A percentile compares a stretch with the other conserved stretches of the same genome.
phyloP scores from a whole-genome alignment of 2,888 invertebrate species.

The Catocala sponsa region DNA sequence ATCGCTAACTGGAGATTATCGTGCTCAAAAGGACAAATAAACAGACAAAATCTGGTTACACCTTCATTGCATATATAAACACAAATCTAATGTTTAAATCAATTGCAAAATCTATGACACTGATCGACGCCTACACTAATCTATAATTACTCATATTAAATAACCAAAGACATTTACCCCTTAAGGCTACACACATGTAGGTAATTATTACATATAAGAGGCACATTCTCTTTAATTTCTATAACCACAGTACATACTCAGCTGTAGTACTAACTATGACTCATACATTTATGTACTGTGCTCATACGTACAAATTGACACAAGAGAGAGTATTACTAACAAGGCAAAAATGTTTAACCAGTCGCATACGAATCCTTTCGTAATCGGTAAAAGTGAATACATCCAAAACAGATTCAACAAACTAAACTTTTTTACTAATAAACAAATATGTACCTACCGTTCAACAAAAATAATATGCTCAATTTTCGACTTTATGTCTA shows the following conservation, averaged over 20 bases:
- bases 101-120: not conserved
- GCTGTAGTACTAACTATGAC: conserved; percentile 4
- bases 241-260: not conserved
- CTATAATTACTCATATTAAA: too few species aligned
- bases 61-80: too few species aligned
- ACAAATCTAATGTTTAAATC: too few species aligned
- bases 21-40: too few species aligned
- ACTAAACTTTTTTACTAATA: conserved; percentile 17
- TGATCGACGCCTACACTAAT: not conserved
- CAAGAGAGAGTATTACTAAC: conserved; percentile 36
- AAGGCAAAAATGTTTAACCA: conserved; percentile 13
- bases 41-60: too few species aligned
- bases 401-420: conserved; percentile 26
- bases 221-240: not conserved
- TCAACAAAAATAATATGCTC: not conserved
- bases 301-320: conserved; percentile 12
- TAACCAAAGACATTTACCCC: too few species aligned
- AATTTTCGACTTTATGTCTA: not conserved
- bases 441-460: not conserved
- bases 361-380: conserved; percentile 35
- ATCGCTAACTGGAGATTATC: too few species aligned
- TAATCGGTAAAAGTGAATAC: conserved; percentile 41
- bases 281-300: too few species aligned
- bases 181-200: too few species aligned
- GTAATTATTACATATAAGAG: too few species aligned